These are phyloP conservation scores for Caenorhabditis virilis DNA, from an alignment of 2,888 invertebrate species.

Conservation along the genomic window DNA sequence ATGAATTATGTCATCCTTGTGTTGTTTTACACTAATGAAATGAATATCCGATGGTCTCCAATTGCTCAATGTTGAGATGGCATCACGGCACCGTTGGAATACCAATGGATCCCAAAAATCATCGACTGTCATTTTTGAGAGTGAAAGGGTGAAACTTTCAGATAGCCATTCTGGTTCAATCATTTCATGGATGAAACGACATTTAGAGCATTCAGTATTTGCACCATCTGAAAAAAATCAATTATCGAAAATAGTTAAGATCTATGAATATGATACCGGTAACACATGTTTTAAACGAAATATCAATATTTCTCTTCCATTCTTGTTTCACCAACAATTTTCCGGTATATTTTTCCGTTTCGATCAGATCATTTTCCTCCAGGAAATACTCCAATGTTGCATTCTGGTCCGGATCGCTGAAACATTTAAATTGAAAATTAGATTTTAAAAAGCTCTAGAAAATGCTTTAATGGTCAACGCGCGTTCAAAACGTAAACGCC, in stretches of 20 bases:
- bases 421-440: slow-evolving; percentile 7
- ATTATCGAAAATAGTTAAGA: neutral
- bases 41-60: slow-evolving; percentile 44
- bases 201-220: slow-evolving; percentile 61
- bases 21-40: slow-evolving; percentile 35
- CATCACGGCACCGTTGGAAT: slow-evolving; percentile 56
- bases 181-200: slow-evolving; percentile 52
- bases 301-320: slow-evolving; percentile 60
- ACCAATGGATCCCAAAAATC: slow-evolving; percentile 60
- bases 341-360: slow-evolving; percentile 58
- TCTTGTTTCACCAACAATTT: slow-evolving; percentile 49
- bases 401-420: slow-evolving; percentile 66
- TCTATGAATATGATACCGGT: too few species aligned
- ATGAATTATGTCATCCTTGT: slow-evolving; percentile 31
- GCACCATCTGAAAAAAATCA: slow-evolving; percentile 56
- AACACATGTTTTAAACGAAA: slow-evolving; percentile 59
- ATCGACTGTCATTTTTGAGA: slow-evolving; percentile 51
- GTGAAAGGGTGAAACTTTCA: slow-evolving; percentile 55
- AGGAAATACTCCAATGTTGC: slow-evolving; percentile 64
- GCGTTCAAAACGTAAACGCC: too few species aligned
- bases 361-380: slow-evolving; percentile 59
- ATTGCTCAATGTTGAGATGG: slow-evolving; percentile 32
- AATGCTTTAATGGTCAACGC: too few species aligned
- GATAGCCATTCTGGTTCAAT: slow-evolving; percentile 51
- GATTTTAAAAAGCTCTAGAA: neutral